Base-by-base conservation (phyloP, 2,113 vertebrate species). In the Gorsachius goisagi region DNA sequence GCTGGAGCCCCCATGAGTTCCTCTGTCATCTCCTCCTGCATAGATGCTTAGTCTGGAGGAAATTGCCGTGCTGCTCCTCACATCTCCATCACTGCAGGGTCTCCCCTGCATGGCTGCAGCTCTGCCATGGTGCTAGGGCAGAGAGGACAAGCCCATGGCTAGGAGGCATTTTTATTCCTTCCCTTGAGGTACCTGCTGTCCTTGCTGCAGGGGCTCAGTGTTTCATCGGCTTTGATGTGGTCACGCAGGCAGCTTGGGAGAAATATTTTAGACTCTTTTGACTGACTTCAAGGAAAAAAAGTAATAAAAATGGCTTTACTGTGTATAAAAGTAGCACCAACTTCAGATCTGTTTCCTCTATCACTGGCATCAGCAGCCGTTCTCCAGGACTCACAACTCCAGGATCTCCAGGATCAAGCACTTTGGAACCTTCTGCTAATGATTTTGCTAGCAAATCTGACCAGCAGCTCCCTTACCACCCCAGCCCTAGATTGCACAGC, bases 51-150 rank as follows among this genome's bases (percentile, higher is more conserved):
- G 9, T 52, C 60, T 64, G 66, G 39, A 87, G 18, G 44, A 71
- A 71, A 72, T 68, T 26, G 23, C 22, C 3, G 0, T 19, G 19
- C 44, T 58, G 14, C 44, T 82, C 45, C 67, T 64, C 1, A 0
- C 22, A 8, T 13, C 17, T 79, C 49, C 62, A 23, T 17, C 39
- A 20, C 12, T 59, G 16, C 66, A 81, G 22, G 6, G 15, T 33
- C 15, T 93, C 10, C 28, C 9, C 6, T 5, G 9, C 8, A 18
- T 0, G 1, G 9, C 50, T 88, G 35, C 53, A 63, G 27, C 28
- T 91, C 85, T 68, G 55, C 16, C 23, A 3, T 6, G 11, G 4
- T 88, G 26, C 16, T 73, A 50, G 5, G 28, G 16, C 55, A 77
- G n/a, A 73, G 19, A 59, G 33, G 53, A 64, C 1, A 0, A 12